Base-by-base conservation (phyloP, 2,888 invertebrate genomes). In the Rotaria sp. region DNA sequence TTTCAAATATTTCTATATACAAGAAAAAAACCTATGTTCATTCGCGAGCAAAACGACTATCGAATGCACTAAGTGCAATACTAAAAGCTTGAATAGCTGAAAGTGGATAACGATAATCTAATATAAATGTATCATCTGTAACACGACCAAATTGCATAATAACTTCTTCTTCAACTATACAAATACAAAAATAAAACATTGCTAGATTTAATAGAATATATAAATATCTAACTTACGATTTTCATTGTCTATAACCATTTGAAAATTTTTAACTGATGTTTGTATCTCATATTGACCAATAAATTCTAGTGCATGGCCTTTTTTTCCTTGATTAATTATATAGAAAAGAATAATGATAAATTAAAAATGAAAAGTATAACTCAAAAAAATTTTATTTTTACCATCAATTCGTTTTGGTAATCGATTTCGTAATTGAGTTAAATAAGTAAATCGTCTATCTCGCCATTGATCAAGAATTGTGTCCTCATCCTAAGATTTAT, bases 41-140 rank as follows among this genome's bases (percentile, higher is more conserved):
- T 93, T 99, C 99, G 91, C 99, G 99, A 86, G 99, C 99, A 88
- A 99, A 93, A 92, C 99, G 99, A 89, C 96, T 95, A 92, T 99
- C 99, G 90, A 99, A 99, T 91, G 97, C 97, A 91, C 96, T 97
- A 86, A 99, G 93, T 35, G 99, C 98, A 87, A 99, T 96, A 30
- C 90, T 90, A 90, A 99, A 99, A 4, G 99, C 99, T 92, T 99
- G 99, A 88, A 99, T 92, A 57, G 98, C 97, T 91, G 97, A 98
- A 91, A 99, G 92, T 0, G 99, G 98, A 92, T 98, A 99, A 90
- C 96, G 94, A 67, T 35, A 41, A 24, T 26, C 75, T 11, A 5
- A 7, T 45, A 45, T 10, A 45, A 75, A 75, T 26, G 26, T 75
- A 75, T 75, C 41, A 10, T 75, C 45, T 8, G 4, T 10, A 24